Evolutionary conservation across 53 echinoderm and acorn worm genomes (phyloP).

Genomic region (Hippasteria phrygiana): DNA sequence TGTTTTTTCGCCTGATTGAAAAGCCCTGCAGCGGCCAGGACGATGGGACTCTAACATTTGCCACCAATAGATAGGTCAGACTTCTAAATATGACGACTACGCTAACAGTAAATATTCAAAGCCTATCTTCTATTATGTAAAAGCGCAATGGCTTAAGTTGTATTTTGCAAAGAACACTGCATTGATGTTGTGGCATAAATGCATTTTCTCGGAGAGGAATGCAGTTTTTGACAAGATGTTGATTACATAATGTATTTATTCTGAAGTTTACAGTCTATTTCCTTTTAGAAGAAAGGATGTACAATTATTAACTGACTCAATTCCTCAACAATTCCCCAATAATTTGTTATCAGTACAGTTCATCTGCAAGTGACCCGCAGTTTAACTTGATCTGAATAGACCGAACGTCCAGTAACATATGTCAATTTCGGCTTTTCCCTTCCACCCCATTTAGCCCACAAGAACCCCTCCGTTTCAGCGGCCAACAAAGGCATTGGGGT

Average conservation of each 20-base stretch:
- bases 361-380: neutral
- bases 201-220: too few relatives aligned
- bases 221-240: too few relatives aligned
- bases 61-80: conserved; percentile 16
- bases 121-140: neutral
- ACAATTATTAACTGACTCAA: too few relatives aligned
- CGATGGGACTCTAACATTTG: neutral
- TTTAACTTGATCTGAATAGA: neutral
- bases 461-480: neutral
- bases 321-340: neutral
- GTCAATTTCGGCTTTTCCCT: neutral
- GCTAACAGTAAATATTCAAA: neutral
- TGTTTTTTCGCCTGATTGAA: conserved; percentile 49
- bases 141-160: too few relatives aligned
- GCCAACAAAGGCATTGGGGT: neutral
- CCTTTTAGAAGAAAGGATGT: too few relatives aligned
- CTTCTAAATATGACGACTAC: neutral
- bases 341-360: neutral
- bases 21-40: neutral
- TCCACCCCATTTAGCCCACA: conserved; percentile 21
- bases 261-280: too few relatives aligned
- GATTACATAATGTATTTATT: too few relatives aligned
- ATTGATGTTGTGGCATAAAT: too few relatives aligned
- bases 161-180: too few relatives aligned
- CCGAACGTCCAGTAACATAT: neutral